Evolutionary conservation across 2,113 vertebrate species (phyloP).

Genomic region (Clinocottus analis): DNA sequence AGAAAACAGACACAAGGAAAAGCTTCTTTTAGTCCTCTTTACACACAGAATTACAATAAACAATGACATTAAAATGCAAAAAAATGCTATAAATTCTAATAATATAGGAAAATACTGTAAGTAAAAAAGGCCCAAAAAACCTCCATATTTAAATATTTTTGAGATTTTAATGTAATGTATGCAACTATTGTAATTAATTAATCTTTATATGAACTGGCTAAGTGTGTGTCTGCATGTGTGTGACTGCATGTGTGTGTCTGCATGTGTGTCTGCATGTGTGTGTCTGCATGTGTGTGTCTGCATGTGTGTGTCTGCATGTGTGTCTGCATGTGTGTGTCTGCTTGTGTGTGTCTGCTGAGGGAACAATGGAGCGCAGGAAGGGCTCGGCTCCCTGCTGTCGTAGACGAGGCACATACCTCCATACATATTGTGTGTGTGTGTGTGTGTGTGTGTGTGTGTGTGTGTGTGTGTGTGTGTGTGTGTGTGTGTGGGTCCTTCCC

Average conservation of each 20-base stretch:
- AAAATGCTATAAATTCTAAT: too few relatives aligned
- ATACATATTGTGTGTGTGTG: neutral
- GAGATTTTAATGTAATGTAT: neutral
- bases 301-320: constrained; percentile 1
- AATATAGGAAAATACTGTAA: too few relatives aligned
- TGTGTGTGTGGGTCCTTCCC: constrained; percentile 21
- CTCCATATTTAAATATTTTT: neutral
- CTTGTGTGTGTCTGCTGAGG: neutral
- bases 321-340: constrained; percentile 8
- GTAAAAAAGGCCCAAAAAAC: too few relatives aligned
- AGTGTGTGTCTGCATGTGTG: constrained; percentile 3
- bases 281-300: constrained; percentile 9
- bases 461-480: too few relatives aligned
- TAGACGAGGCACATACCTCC: constrained; percentile 27
- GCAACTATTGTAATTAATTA: neutral
- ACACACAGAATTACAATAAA: too few relatives aligned
- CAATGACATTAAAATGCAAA: too few relatives aligned
- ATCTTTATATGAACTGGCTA: too few relatives aligned
- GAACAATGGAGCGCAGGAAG: constrained; percentile 58
- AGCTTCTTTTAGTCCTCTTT: too few relatives aligned
- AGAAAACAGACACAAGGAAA: too few relatives aligned
- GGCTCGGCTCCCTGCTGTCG: constrained; percentile 47
- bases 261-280: too few relatives aligned
- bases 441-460: too few relatives aligned
- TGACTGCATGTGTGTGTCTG: too few relatives aligned